These are phyloP conservation scores for Chalcis sispes DNA, from an alignment of 2,888 invertebrate species.

Conservation along the genomic window DNA sequence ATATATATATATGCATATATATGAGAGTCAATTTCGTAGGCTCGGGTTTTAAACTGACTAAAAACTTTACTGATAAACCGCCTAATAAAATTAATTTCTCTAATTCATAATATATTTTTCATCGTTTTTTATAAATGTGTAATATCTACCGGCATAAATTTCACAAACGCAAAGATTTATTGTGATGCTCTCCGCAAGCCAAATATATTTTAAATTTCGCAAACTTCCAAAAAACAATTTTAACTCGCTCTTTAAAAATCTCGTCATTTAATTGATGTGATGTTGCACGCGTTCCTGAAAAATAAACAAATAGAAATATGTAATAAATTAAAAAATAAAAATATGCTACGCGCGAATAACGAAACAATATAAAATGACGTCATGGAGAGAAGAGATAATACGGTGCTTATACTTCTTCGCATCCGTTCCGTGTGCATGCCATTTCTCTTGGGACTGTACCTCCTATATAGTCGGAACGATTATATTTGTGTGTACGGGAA, in stretches of 20 bases:
- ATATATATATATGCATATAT: no score
- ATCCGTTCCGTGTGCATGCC: not conserved
- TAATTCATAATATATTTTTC: no score
- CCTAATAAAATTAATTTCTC: no score
- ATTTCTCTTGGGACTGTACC: constrained; percentile 18
- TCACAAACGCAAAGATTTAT: not conserved
- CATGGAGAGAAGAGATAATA: constrained; percentile 1
- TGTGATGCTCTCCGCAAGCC: not conserved
- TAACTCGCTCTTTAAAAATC: no score
- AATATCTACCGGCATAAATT: not conserved
- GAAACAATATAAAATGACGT: not conserved
- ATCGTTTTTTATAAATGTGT: constrained; percentile 12
- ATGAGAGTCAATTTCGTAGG: no score
- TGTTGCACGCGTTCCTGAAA: not conserved
- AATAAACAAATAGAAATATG: not conserved
- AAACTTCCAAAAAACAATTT: not conserved
- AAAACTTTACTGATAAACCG: no score
- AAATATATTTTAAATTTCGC: constrained; percentile 32
- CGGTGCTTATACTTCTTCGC: constrained; percentile 11
- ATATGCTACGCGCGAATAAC: no score
- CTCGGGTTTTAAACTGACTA: no score
- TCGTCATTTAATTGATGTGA: constrained; percentile 3
- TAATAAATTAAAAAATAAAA: not conserved
- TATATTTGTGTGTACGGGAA: constrained; percentile 17
- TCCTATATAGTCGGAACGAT: not conserved